Conservation (phyloP, 1,140 invertebrate genomes). For the Metopolophium dirhodum region DNA sequence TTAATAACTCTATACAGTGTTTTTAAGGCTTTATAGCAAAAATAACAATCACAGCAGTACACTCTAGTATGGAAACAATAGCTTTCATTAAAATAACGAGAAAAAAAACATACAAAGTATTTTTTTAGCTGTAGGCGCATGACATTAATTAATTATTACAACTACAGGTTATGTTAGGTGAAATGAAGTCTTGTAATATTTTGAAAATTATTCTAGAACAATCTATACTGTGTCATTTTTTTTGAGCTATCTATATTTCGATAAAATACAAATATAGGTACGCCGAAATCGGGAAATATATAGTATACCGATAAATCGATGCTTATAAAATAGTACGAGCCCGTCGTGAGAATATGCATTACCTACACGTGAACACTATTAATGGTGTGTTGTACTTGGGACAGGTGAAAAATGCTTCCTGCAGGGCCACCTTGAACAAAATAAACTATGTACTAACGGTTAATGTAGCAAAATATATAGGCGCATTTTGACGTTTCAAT, state of each 20-base stretch:
- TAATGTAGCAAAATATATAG: neutral
- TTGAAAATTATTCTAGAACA: neutral
- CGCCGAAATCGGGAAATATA: neutral
- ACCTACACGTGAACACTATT: neutral
- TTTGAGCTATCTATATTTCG: neutral
- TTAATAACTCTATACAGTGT: neutral
- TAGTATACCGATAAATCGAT: neutral
- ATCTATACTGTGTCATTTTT: neutral
- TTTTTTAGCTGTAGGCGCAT: neutral
- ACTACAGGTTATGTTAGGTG: neutral
- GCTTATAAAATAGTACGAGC: neutral
- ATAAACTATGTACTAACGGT: slow-evolving; percentile 9
- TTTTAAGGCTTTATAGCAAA: neutral
- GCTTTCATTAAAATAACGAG: neutral
- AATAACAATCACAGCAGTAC: neutral
- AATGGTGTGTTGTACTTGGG: neutral
- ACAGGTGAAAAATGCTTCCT: neutral
- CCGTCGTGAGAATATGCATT: neutral
- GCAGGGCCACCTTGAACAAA: neutral
- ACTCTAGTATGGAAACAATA: neutral
- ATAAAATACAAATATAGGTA: neutral
- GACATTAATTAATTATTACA: neutral
- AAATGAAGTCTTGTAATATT: neutral
- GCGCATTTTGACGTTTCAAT: neutral
- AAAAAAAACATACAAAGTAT: neutral